phyloP scores from a whole-genome alignment of 2,888 invertebrate species.

The Aleiodes testaceus region DNA sequence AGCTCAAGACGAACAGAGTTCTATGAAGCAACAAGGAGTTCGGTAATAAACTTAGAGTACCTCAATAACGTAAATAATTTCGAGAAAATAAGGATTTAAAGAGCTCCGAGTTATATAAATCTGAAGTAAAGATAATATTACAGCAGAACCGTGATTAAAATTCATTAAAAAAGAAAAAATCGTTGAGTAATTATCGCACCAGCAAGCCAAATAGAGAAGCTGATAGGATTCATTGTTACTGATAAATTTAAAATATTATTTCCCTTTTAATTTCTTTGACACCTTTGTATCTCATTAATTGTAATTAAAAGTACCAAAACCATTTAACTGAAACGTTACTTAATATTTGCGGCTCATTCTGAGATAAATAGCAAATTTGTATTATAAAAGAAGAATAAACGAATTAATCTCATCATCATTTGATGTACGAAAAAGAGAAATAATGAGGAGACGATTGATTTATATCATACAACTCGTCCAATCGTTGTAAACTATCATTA shows the following conservation, averaged over 20 bases:
- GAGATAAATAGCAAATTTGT: constrained; percentile 54
- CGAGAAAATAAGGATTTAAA: constrained; percentile 33
- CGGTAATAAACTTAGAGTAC: constrained; percentile 51
- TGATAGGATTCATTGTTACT: neutral
- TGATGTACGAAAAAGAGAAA: constrained; percentile 6
- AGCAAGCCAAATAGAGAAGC: too few species aligned
- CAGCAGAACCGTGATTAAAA: constrained; percentile 1
- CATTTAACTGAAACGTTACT: constrained; percentile 22
- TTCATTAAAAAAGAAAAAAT: neutral
- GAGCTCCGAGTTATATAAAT: too few species aligned
- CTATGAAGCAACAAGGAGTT: constrained; percentile 55
- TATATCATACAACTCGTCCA: constrained; percentile 35
- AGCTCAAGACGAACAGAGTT: constrained; percentile 74
- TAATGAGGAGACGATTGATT: constrained; percentile 55
- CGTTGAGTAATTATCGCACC: too few species aligned
- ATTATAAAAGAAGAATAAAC: constrained; percentile 52
- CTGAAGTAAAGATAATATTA: too few species aligned
- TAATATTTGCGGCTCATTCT: constrained; percentile 44
- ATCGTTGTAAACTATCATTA: constrained; percentile 45
- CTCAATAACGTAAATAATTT: constrained; percentile 19
- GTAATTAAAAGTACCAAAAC: neutral
- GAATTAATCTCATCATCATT: neutral
- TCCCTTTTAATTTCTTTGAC: neutral
- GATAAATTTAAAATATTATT: neutral
- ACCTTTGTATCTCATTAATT: neutral